phyloP scores from a whole-genome alignment of 2,888 invertebrate species.

The Drosophila anomalipes region DNA sequence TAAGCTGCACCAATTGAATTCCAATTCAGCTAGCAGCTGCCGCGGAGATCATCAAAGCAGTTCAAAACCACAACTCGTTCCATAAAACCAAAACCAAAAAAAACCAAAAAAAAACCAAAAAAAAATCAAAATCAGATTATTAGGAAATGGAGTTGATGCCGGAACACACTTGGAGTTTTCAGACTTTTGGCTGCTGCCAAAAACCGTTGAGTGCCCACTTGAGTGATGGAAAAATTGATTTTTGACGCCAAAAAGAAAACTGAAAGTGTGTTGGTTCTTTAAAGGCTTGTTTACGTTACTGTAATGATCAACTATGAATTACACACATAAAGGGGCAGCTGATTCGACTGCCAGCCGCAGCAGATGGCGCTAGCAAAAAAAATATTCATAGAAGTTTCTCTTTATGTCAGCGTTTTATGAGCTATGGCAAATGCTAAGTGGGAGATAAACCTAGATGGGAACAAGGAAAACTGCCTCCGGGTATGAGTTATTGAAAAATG shows the following conservation, averaged over 20 bases:
- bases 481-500: not conserved
- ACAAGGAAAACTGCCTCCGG: not conserved
- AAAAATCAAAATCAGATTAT: constrained; percentile 44
- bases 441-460: not conserved
- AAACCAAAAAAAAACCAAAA: too few species aligned
- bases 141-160: constrained; percentile 53
- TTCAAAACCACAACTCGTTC: constrained; percentile 26
- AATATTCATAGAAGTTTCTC: not conserved
- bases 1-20: constrained; percentile 62
- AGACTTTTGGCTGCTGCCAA: constrained; percentile 24
- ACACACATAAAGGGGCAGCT: constrained; percentile 10
- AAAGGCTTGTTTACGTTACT: constrained; percentile 39
- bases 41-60: constrained; percentile 57
- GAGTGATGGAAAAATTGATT: constrained; percentile 57
- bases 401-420: constrained; percentile 18
- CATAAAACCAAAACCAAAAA: constrained; percentile 18
- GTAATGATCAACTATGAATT: constrained; percentile 38
- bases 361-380: constrained; percentile 45
- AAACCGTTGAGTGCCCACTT: constrained; percentile 64
- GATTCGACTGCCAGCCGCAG: constrained; percentile 12
- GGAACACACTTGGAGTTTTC: constrained; percentile 27
- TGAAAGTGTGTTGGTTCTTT: constrained; percentile 24
- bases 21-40: constrained; percentile 65
- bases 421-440: constrained; percentile 18
- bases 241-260: constrained; percentile 35